Percentiles rank a stretch among this genome's conserved stretches.
These are phyloP conservation scores for Zelostemma sp. DNA, from an alignment of 1,140 invertebrate genomes.

Conservation along the genomic window DNA sequence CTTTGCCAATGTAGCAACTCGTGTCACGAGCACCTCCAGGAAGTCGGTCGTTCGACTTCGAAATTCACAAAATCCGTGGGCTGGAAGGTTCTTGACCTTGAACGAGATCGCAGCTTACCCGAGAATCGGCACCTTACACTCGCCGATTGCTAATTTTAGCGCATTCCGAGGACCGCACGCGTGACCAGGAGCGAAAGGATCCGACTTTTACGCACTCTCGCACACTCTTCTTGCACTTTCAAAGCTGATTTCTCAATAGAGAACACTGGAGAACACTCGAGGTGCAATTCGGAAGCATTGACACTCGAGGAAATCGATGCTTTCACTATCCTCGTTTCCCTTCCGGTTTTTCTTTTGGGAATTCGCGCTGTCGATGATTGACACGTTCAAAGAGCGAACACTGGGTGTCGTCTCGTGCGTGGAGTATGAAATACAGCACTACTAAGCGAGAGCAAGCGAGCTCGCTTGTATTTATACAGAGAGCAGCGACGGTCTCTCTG, in stretches of 20 bases:
- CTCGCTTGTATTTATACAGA: conserved; percentile 66
- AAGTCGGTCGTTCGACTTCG: not conserved
- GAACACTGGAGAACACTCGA: not conserved
- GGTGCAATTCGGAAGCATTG: not conserved
- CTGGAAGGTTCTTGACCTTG: not conserved
- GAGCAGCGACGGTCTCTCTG: conserved; percentile 48
- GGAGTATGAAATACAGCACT: conserved; percentile 50
- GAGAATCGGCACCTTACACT: no score
- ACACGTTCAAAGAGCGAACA: conserved; percentile 6
- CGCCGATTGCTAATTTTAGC: no score
- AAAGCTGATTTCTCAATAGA: no score
- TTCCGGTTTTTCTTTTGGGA: no score
- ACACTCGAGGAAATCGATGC: no score
- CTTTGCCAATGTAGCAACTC: not conserved
- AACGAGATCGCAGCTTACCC: no score
- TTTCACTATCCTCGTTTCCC: no score
- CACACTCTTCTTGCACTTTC: no score
- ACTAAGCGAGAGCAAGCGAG: conserved; percentile 60
- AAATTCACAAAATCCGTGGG: not conserved
- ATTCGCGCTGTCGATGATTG: no score
- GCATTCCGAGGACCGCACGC: no score
- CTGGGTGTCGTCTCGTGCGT: conserved; percentile 27
- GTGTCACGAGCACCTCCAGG: not conserved
- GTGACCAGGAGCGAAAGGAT: no score
- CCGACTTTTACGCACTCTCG: not conserved